Evolutionary conservation across 1,140 invertebrate genomes (phyloP).

Genomic region (Stegodyphus dumicola): DNA sequence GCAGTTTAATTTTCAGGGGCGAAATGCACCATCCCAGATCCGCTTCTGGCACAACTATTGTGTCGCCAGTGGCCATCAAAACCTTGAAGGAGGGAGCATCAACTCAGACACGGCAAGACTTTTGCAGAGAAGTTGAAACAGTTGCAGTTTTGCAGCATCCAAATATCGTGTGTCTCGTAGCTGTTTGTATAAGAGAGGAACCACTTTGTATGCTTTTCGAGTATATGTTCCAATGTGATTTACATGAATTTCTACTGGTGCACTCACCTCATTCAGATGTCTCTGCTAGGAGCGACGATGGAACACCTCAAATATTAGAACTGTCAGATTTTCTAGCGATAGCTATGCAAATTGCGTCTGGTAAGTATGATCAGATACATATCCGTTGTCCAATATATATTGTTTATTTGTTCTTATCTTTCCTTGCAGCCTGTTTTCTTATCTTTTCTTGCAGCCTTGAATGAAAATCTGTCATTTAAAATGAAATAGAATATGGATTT

Average conservation of each 20-base stretch:
- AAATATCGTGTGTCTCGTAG: constrained; percentile 94
- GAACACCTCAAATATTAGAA: constrained; percentile 75
- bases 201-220: constrained; percentile 97
- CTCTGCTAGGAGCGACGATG: constrained; percentile 73
- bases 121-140: constrained; percentile 86
- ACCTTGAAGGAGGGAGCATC: constrained; percentile 93
- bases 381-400: background rate
- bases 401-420: too few relatives aligned
- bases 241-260: constrained; percentile 92
- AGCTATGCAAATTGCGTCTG: constrained; percentile 88
- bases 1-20: background rate
- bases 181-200: constrained; percentile 89
- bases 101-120: constrained; percentile 90
- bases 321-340: constrained; percentile 86
- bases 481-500: too few relatives aligned
- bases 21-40: constrained; percentile 66
- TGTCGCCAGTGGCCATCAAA: constrained; percentile 88
- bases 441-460: too few relatives aligned
- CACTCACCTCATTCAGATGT: constrained; percentile 82
- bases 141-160: constrained; percentile 94
- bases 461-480: too few relatives aligned
- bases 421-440: too few relatives aligned
- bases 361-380: background rate
- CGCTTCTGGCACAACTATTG: constrained; percentile 65
- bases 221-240: constrained; percentile 92